phyloP scores from a whole-genome alignment of 2,888 invertebrate genomes.

The Anthoptus insignis region DNA sequence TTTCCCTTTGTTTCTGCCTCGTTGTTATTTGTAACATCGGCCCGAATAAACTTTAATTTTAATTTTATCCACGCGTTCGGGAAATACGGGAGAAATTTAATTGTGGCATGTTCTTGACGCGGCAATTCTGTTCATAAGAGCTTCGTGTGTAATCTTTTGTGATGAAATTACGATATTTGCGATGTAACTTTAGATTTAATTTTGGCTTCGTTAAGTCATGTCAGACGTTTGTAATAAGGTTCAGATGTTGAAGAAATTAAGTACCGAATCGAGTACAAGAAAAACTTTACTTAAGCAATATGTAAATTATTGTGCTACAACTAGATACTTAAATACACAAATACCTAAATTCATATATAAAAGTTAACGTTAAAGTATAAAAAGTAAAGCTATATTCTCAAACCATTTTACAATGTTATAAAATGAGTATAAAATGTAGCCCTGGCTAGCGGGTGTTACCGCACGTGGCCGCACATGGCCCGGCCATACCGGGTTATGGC shows the following conservation, averaged over 20 bases:
- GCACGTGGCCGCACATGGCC: slow-evolving; percentile 18
- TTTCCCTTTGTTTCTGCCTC: neutral
- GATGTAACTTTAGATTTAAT: slow-evolving; percentile 27
- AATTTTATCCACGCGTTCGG: slow-evolving; percentile 11
- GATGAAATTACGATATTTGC: slow-evolving; percentile 27
- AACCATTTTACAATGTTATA: neutral
- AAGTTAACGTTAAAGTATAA: neutral
- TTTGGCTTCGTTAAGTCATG: slow-evolving; percentile 22
- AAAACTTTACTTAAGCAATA: neutral
- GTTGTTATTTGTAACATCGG: neutral
- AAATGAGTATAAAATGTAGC: slow-evolving; percentile 6
- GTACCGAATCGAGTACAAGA: too few species aligned
- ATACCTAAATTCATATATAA: too few species aligned
- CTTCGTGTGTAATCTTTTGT: slow-evolving; percentile 46
- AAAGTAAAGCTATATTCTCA: neutral
- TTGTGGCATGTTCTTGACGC: slow-evolving; percentile 63
- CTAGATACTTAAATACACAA: too few species aligned
- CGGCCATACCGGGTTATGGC: slow-evolving; percentile 2
- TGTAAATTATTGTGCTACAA: neutral
- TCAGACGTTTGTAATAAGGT: slow-evolving; percentile 21
- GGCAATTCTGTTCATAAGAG: slow-evolving; percentile 43
- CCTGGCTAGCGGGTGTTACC: neutral
- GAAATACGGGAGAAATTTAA: slow-evolving; percentile 58
- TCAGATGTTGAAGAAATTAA: too few species aligned
- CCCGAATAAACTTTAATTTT: slow-evolving; percentile 30